These are phyloP conservation scores for Eledone cirrhosa DNA, from an alignment of 2,888 invertebrate species.

Conservation along the genomic window DNA sequence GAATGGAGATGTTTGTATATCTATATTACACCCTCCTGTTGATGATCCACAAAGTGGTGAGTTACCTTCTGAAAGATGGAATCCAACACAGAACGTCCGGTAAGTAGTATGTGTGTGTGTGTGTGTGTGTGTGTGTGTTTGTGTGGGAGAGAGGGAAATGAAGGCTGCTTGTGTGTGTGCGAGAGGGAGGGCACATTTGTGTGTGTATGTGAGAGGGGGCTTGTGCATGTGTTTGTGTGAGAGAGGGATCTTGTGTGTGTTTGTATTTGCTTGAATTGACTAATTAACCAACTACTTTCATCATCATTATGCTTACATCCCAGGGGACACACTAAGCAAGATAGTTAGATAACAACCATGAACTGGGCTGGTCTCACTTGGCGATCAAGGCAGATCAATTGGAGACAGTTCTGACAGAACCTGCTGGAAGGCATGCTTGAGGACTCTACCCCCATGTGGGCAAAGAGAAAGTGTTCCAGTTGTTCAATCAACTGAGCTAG, in stretches of 20 bases:
- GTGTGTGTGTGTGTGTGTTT: neutral
- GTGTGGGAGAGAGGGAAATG: too few relatives aligned
- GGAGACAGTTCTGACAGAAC: too few relatives aligned
- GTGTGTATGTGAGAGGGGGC: neutral
- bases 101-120: constrained; percentile 35
- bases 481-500: too few relatives aligned
- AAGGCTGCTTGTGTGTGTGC: neutral
- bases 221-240: neutral
- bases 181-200: neutral
- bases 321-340: too few relatives aligned
- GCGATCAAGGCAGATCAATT: too few relatives aligned
- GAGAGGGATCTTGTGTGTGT: neutral
- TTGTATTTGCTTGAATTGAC: neutral
- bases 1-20: constrained; percentile 99
- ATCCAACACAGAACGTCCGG: constrained; percentile 96
- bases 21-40: constrained; percentile 97
- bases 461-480: too few relatives aligned
- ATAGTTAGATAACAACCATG: too few relatives aligned
- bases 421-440: too few relatives aligned
- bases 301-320: too few relatives aligned
- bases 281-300: too few relatives aligned
- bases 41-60: constrained; percentile 99
- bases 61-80: constrained; percentile 99
- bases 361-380: too few relatives aligned
- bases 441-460: too few relatives aligned